phyloP scores from a whole-genome alignment of 2,113 vertebrate species.

The Sturnus vulgaris region DNA sequence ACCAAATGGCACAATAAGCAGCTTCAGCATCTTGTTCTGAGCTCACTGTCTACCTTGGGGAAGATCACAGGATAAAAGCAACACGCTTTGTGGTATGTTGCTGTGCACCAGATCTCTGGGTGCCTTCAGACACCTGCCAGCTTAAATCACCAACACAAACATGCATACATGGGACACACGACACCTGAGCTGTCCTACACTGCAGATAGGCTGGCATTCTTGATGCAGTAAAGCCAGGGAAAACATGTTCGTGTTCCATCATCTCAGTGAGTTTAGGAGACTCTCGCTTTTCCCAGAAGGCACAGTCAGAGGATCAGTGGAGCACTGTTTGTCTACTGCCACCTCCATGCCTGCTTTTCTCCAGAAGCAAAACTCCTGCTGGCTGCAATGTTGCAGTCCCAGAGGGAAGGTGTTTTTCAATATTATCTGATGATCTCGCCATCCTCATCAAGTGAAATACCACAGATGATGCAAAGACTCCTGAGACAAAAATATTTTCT shows the following conservation, averaged over 20 bases:
- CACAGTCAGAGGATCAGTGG: background rate
- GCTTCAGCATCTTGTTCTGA: background rate
- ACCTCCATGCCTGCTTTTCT: background rate
- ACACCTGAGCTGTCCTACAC: fast-evolving
- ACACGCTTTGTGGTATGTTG: background rate
- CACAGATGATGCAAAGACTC: background rate
- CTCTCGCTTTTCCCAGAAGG: background rate
- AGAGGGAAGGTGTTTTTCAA: background rate
- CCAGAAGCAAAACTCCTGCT: background rate
- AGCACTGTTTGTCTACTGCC: background rate
- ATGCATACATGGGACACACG: background rate
- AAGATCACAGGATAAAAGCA: background rate
- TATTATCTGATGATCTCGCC: background rate
- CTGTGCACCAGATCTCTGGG: background rate
- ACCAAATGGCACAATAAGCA: background rate
- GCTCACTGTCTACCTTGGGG: background rate
- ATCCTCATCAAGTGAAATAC: background rate
- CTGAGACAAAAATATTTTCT: background rate
- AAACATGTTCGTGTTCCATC: background rate
- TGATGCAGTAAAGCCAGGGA: background rate
- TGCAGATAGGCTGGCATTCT: background rate
- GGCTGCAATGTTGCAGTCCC: background rate
- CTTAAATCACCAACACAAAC: background rate
- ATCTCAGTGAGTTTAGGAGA: background rate
- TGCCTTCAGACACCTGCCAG: background rate